These are phyloP conservation scores for Pollenia griseotomentosa DNA, from an alignment of 2,888 invertebrate genomes.

Conservation along the genomic window DNA sequence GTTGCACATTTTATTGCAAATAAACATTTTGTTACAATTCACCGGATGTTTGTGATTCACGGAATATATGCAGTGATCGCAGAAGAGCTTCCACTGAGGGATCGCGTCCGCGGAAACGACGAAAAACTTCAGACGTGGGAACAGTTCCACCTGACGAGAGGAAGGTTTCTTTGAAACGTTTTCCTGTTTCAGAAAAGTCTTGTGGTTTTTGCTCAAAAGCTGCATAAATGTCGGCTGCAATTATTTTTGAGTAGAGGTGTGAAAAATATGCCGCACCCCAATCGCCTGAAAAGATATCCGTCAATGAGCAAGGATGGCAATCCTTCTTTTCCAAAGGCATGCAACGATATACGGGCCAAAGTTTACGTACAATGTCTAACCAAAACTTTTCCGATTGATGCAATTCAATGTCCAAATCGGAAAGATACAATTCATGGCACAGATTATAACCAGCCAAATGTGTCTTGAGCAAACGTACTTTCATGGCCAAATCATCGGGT, in stretches of 20 bases:
- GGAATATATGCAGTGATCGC: constrained; percentile 82
- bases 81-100: constrained; percentile 93
- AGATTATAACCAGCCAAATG: constrained; percentile 92
- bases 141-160: constrained; percentile 92
- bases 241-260: constrained; percentile 93
- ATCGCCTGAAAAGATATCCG: constrained; percentile 92
- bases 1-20: constrained; percentile 11
- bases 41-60: constrained; percentile 80
- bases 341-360: constrained; percentile 93
- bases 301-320: constrained; percentile 93
- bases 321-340: constrained; percentile 91
- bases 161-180: constrained; percentile 92
- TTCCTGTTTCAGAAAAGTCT: constrained; percentile 86
- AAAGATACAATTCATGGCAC: constrained; percentile 92
- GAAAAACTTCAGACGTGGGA: constrained; percentile 93
- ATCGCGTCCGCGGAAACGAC: constrained; percentile 95
- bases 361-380: constrained; percentile 90
- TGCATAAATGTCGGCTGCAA: constrained; percentile 95
- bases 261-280: constrained; percentile 95
- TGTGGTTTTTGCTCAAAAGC: constrained; percentile 87
- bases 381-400: constrained; percentile 92
- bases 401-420: constrained; percentile 92
- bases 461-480: constrained; percentile 87
- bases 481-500: constrained; percentile 87
- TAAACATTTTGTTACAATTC: constrained; percentile 73